These are phyloP conservation scores for Ceratosolen solmsi DNA, from an alignment of 1,140 invertebrate species.

Conservation along the genomic window DNA sequence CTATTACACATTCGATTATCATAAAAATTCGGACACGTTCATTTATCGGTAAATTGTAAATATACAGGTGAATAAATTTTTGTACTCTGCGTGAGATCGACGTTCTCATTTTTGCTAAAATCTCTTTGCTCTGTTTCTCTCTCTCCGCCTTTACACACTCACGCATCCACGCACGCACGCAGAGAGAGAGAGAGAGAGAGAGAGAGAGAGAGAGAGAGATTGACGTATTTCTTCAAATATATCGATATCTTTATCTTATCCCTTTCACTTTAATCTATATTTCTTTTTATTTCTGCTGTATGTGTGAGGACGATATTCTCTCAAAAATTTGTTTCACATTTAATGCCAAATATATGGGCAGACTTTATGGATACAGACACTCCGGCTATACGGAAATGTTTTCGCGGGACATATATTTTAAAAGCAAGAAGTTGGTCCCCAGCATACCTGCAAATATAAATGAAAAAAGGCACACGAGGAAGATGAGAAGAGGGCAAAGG, in stretches of 20 bases:
- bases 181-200: no score
- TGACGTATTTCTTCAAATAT: no score
- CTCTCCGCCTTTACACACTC: no score
- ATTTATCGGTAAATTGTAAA: no score
- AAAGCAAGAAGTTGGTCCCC: neutral
- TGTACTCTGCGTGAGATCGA: no score
- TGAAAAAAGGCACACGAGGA: neutral
- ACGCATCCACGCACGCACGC: no score
- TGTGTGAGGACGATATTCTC: neutral
- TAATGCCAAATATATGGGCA: constrained; percentile 34
- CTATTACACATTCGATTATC: neutral
- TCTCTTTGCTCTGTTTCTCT: no score
- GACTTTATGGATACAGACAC: constrained; percentile 20
- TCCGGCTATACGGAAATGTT: neutral
- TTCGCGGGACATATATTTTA: constrained; percentile 32
- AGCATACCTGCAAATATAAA: constrained; percentile 8
- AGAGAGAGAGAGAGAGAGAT: no score
- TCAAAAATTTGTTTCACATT: constrained; percentile 27
- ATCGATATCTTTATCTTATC: neutral
- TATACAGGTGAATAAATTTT: no score
- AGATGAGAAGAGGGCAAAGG: neutral
- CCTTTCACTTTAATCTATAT: neutral
- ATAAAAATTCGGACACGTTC: neutral
- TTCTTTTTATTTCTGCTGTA: constrained; percentile 1
- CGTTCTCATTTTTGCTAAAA: no score